These are phyloP conservation scores for Silurus aristotelis DNA, from an alignment of 2,797 vertebrate genomes.

Conservation along the genomic window DNA sequence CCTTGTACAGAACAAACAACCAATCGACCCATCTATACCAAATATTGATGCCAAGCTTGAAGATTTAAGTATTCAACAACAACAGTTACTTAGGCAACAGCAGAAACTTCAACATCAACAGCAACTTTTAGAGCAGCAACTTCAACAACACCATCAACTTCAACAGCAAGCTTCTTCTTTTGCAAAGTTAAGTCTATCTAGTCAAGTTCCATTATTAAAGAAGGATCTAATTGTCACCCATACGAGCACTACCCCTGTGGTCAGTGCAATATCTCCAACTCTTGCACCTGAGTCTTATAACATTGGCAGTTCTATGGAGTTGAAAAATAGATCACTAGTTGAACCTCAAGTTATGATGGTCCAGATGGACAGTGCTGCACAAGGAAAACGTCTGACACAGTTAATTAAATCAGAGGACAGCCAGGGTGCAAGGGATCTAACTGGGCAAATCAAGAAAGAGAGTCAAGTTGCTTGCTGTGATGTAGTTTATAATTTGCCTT, in stretches of 20 bases:
- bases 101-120: conserved; percentile 76
- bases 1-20: conserved; percentile 85
- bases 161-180: conserved; percentile 82
- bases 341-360: conserved; percentile 90
- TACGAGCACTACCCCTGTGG: conserved; percentile 71
- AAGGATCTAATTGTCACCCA: conserved; percentile 87
- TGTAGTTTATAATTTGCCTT: conserved; percentile 94
- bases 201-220: conserved; percentile 82
- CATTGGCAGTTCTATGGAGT: conserved; percentile 75
- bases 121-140: conserved; percentile 73
- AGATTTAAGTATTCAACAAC: conserved; percentile 79
- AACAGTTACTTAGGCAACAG: conserved; percentile 75
- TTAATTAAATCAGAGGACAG: conserved; percentile 85
- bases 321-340: conserved; percentile 79
- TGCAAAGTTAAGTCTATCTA: conserved; percentile 80
- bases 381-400: conserved; percentile 81
- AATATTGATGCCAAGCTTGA: conserved; percentile 83
- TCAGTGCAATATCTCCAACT: conserved; percentile 72
- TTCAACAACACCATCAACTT: conserved; percentile 75
- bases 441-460: conserved; percentile 86
- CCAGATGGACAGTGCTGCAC: conserved; percentile 82
- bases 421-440: conserved; percentile 85
- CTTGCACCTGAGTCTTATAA: conserved; percentile 75
- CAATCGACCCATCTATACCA: conserved; percentile 70
- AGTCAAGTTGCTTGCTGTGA: conserved; percentile 93